These are phyloP conservation scores for Mareca penelope DNA, from an alignment of 2,797 vertebrate genomes.

Conservation along the genomic window DNA sequence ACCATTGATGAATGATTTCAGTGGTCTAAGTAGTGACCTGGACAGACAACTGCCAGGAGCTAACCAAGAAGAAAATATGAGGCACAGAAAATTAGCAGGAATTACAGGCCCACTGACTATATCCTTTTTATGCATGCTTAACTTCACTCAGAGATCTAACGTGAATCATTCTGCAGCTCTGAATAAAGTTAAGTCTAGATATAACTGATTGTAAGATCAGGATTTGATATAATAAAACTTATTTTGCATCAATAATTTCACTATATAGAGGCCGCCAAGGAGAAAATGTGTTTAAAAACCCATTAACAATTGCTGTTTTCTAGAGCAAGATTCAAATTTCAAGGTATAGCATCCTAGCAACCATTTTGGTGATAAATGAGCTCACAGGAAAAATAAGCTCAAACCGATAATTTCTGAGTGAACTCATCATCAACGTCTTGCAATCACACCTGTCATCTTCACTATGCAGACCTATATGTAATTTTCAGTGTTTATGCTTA, in stretches of 20 bases:
- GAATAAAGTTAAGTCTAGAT: background rate
- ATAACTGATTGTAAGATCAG: background rate
- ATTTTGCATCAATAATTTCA: conserved; percentile 10
- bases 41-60: background rate
- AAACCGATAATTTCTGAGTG: background rate
- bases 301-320: background rate
- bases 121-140: background rate
- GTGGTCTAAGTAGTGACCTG: background rate
- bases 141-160: background rate
- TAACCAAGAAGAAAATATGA: background rate
- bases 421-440: background rate
- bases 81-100: background rate
- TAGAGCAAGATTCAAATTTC: conserved; percentile 29
- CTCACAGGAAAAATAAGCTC: background rate
- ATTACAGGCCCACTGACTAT: conserved; percentile 1
- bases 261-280: background rate
- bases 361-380: conserved; percentile 6
- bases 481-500: conserved; percentile 7
- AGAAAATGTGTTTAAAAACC: background rate
- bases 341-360: background rate
- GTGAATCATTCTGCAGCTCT: background rate
- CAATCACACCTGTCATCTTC: background rate
- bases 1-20: conserved; percentile 6
- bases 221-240: background rate
- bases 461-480: background rate